Evolutionary conservation across 2,113 vertebrate genomes (phyloP).

Genomic region (Aspiorhynchus laticeps): DNA sequence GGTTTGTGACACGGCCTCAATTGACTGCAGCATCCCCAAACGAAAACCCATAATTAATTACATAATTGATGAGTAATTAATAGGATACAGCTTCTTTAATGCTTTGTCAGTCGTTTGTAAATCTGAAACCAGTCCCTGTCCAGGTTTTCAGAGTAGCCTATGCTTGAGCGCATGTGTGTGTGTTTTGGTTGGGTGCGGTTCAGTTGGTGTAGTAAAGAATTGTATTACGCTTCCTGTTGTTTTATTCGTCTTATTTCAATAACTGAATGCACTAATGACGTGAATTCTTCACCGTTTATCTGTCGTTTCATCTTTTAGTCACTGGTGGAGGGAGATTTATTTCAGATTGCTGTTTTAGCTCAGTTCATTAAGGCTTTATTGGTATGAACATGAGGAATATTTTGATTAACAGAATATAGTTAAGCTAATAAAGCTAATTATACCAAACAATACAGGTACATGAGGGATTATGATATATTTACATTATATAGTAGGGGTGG

Average conservation of each 20-base stretch:
- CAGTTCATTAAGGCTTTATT: background rate
- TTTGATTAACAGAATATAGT: background rate
- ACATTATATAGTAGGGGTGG: background rate
- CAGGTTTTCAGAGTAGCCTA: slow-evolving; percentile 1
- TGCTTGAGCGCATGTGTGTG: background rate
- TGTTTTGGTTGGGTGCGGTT: slow-evolving; percentile 15
- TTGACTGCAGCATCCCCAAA: background rate
- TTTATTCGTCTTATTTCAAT: background rate
- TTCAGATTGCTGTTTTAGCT: background rate
- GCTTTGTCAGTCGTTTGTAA: background rate
- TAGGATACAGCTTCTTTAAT: background rate
- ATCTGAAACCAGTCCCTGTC: background rate
- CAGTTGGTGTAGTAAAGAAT: background rate
- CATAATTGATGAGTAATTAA: background rate
- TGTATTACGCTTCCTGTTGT: background rate
- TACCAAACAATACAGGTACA: background rate
- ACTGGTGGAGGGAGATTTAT: background rate
- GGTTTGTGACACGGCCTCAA: background rate
- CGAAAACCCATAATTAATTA: background rate
- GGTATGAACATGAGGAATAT: background rate
- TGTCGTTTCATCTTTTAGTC: background rate
- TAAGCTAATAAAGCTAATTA: background rate
- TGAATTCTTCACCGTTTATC: background rate
- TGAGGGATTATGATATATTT: background rate
- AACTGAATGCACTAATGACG: background rate